Conservation (phyloP, 2,797 vertebrate genomes). For the Synanceia verrucosa region DNA sequence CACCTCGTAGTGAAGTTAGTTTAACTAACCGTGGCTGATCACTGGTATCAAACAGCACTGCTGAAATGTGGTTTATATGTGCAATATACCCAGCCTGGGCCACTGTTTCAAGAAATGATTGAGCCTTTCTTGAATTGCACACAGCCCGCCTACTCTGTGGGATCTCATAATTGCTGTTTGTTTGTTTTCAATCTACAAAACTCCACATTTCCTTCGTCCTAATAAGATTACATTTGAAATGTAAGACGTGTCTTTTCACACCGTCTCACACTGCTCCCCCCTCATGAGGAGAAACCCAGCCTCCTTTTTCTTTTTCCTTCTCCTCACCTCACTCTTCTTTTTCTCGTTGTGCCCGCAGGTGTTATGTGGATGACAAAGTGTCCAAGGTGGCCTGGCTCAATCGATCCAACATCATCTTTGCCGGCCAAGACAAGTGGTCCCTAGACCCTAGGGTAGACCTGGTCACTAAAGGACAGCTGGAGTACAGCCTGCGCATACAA, state of each 20-base stretch:
- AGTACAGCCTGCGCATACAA: constrained; percentile 98
- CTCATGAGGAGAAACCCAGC: background rate
- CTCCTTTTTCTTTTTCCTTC: background rate
- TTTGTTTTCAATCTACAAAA: constrained; percentile 5
- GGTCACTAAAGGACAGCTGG: constrained; percentile 95
- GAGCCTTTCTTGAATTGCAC: constrained; percentile 1
- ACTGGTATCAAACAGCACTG: constrained; percentile 1
- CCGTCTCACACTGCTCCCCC: background rate
- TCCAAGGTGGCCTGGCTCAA: constrained; percentile 99
- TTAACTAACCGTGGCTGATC: constrained; percentile 13
- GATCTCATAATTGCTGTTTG: constrained; percentile 5
- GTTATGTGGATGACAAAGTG: constrained; percentile 97
- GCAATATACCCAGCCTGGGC: background rate
- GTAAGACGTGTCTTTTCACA: background rate
- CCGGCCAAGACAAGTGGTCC: constrained; percentile 98
- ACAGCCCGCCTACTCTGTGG: background rate
- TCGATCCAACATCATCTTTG: constrained; percentile 99
- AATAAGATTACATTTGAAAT: background rate
- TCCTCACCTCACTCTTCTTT: background rate
- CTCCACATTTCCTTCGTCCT: background rate
- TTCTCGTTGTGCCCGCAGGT: constrained; percentile 80
- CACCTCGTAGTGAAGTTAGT: constrained; percentile 15
- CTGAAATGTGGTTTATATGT: background rate
- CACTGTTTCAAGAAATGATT: background rate
- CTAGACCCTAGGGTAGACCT: constrained; percentile 97